A percentile compares a stretch with the other conserved stretches of the same genome.
These are phyloP conservation scores for Nematolebias whitei DNA, from an alignment of 2,113 vertebrate genomes.

Conservation along the genomic window DNA sequence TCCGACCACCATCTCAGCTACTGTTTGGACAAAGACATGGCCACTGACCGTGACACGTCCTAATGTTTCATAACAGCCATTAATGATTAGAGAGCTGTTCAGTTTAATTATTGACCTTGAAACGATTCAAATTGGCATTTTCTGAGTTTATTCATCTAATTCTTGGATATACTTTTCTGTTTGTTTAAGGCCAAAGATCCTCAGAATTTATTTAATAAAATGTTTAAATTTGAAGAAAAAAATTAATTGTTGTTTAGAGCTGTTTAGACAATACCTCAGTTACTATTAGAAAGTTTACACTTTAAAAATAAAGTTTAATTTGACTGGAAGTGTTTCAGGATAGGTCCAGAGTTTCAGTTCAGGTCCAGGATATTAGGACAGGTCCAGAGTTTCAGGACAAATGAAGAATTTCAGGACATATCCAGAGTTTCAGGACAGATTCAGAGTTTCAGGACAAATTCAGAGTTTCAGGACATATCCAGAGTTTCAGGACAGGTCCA, in stretches of 20 bases:
- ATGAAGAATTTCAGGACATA: too few relatives aligned
- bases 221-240: not conserved
- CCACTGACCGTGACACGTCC: conserved; percentile 17
- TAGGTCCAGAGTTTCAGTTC: too few relatives aligned
- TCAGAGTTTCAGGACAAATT: too few relatives aligned
- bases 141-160: not conserved
- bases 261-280: not conserved
- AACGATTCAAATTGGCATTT: conserved; percentile 2
- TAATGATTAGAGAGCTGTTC: conserved; percentile 44
- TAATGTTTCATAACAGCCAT: conserved; percentile 38
- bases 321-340: too few relatives aligned
- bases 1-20: not conserved
- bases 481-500: too few relatives aligned
- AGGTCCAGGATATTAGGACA: too few relatives aligned
- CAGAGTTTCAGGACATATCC: not conserved
- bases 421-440: too few relatives aligned
- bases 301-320: too few relatives aligned
- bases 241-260: not conserved
- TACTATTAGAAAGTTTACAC: too few relatives aligned
- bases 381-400: too few relatives aligned
- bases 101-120: conserved; percentile 53
- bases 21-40: conserved; percentile 10
- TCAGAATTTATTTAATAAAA: not conserved
- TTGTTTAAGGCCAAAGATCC: conserved; percentile 15
- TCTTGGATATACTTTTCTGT: conserved; percentile 16